Percentiles rank a stretch among this genome's conserved stretches.
Evolutionary conservation across 2,797 vertebrate genomes (phyloP).

Genomic region (Emys orbicularis): DNA sequence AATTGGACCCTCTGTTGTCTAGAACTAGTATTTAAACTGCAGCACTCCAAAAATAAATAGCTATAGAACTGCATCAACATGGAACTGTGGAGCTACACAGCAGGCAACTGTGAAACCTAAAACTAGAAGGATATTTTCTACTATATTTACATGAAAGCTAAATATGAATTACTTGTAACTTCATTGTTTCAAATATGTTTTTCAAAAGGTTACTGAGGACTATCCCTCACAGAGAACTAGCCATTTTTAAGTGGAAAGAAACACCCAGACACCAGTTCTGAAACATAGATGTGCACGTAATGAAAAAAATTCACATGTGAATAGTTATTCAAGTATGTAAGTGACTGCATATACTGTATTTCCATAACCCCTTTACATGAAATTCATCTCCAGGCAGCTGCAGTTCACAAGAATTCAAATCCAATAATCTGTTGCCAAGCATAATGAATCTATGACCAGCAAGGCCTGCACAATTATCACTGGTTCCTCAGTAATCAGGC

Average conservation of each 20-base stretch:
- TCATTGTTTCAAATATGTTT: fast-evolving
- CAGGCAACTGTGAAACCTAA: neutral
- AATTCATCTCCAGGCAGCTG: neutral
- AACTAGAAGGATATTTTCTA: neutral
- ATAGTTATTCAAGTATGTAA: neutral
- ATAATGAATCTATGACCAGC: neutral
- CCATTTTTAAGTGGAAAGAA: neutral
- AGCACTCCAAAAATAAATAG: neutral
- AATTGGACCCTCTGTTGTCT: neutral
- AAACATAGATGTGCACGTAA: neutral
- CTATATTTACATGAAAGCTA: neutral
- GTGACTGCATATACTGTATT: neutral
- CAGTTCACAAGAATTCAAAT: neutral
- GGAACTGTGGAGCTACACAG: neutral
- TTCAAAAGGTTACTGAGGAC: neutral
- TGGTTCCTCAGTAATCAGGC: neutral
- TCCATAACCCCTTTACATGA: neutral
- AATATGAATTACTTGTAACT: fast-evolving
- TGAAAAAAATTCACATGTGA: neutral
- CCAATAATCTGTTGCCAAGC: neutral
- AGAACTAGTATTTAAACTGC: neutral
- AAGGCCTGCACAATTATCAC: neutral
- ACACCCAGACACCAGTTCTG: neutral
- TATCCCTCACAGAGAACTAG: neutral
- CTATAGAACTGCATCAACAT: too few species aligned